Percentiles rank a stretch among this genome's conserved stretches.
Evolutionary conservation across 2,888 invertebrate genomes (phyloP).

Genomic region (Rhaphigaster nebulosa): DNA sequence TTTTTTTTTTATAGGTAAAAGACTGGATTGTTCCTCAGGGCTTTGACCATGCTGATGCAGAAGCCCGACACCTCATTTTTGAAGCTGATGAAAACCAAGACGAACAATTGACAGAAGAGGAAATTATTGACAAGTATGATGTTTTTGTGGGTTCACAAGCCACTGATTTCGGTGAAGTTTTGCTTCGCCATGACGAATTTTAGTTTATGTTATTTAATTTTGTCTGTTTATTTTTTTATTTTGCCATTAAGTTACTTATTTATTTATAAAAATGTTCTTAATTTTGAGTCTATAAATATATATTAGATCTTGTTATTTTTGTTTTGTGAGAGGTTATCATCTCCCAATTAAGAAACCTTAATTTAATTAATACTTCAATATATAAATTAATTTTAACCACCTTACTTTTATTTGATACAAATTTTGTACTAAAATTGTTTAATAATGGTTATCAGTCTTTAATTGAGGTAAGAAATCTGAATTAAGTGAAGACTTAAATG

Average conservation of each 20-base stretch:
- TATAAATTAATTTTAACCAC: not conserved
- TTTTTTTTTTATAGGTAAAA: conserved; percentile 71
- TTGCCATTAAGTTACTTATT: not conserved
- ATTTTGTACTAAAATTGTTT: not conserved
- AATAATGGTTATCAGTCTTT: not conserved
- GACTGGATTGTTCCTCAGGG: conserved; percentile 96
- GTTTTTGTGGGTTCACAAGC: conserved; percentile 98
- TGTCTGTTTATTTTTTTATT: not conserved
- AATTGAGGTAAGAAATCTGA: no score
- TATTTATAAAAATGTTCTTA: not conserved
- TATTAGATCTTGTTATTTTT: not conserved
- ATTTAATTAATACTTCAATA: not conserved
- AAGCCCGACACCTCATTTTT: conserved; percentile 94
- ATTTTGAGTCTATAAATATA: not conserved
- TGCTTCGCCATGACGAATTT: conserved; percentile 96
- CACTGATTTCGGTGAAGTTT: conserved; percentile 97
- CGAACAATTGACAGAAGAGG: conserved; percentile 87
- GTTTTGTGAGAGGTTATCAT: not conserved
- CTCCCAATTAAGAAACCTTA: not conserved
- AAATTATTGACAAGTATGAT: conserved; percentile 95
- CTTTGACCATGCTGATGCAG: conserved; percentile 97
- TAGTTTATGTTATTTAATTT: conserved; percentile 70
- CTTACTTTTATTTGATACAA: not conserved
- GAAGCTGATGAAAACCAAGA: conserved; percentile 95
- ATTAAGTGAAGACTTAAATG: not conserved